Percentiles rank a stretch among this genome's conserved stretches.
These are phyloP conservation scores for Agriopis leucophaearia DNA, from an alignment of 2,888 invertebrate species.

Conservation along the genomic window DNA sequence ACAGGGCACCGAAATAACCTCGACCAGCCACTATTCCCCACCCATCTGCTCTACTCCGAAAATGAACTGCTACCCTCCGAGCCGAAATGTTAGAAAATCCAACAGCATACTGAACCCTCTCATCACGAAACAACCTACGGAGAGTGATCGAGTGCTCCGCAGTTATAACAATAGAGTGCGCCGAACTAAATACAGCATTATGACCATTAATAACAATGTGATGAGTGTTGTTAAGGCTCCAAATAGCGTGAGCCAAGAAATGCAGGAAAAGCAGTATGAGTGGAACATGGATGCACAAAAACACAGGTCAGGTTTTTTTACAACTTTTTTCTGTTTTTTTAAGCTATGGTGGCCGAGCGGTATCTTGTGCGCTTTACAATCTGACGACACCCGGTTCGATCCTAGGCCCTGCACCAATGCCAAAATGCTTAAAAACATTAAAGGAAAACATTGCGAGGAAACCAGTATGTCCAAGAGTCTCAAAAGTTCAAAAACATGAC, in stretches of 20 bases:
- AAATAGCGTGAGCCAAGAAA: constrained; percentile 40
- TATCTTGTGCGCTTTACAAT: no score
- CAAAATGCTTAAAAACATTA: no score
- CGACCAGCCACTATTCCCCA: constrained; percentile 63
- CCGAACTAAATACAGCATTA: constrained; percentile 49
- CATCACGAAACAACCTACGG: constrained; percentile 21
- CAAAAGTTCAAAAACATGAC: no score
- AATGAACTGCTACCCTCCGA: not conserved
- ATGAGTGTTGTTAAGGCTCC: constrained; percentile 43
- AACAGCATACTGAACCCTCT: constrained; percentile 21
- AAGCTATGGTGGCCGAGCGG: no score
- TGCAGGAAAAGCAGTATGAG: constrained; percentile 25
- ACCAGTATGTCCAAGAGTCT: no score
- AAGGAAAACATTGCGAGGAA: no score
- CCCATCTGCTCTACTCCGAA: constrained; percentile 61
- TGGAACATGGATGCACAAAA: constrained; percentile 17
- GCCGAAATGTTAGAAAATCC: constrained; percentile 44
- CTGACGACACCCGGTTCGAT: no score
- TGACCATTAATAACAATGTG: constrained; percentile 43
- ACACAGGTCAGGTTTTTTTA: not conserved
- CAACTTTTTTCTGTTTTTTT: no score
- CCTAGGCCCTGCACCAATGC: no score
- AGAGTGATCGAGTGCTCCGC: constrained; percentile 66
- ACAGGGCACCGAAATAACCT: constrained; percentile 63
- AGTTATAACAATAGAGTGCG: constrained; percentile 56